Evolutionary conservation across 2,113 vertebrate genomes (phyloP).

Genomic region (Salvelinus alpinus): DNA sequence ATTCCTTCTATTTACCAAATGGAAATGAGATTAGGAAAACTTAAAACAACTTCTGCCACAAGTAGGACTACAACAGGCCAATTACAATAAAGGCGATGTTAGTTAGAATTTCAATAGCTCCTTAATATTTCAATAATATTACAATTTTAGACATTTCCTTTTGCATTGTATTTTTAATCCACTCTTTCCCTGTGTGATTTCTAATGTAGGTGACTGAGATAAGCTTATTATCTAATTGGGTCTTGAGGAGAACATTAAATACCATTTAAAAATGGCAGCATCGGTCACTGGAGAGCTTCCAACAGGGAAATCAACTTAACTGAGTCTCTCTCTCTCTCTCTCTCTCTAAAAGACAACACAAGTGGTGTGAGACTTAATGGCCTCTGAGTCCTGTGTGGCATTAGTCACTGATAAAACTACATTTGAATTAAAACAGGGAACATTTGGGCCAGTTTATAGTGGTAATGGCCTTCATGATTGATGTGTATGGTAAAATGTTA

Average conservation of each 20-base stretch:
- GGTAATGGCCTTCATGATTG: not conserved
- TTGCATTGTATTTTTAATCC: conserved; percentile 30
- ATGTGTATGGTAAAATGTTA: conserved; percentile 8
- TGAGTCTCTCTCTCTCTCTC: conserved; percentile 17
- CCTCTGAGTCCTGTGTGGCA: conserved; percentile 13
- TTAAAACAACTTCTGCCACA: no score
- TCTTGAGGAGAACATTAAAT: conserved; percentile 46
- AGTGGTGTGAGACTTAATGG: conserved; percentile 7
- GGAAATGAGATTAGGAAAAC: no score
- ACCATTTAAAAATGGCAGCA: conserved; percentile 39
- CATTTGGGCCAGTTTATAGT: conserved; percentile 12
- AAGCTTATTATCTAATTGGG: conserved; percentile 42
- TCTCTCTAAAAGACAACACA: conserved; percentile 22
- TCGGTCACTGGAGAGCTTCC: conserved; percentile 34
- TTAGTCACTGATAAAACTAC: conserved; percentile 10
- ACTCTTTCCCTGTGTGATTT: conserved; percentile 32
- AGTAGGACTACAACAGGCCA: no score
- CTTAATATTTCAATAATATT: not conserved
- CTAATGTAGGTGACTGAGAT: conserved; percentile 28
- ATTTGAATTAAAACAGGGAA: conserved; percentile 24
- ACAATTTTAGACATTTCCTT: not conserved
- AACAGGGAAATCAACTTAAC: conserved; percentile 56
- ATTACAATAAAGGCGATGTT: no score
- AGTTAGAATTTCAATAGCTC: no score
- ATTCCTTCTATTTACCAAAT: no score